Evolutionary conservation across 2,888 invertebrate species (phyloP).

Genomic region (Osmoderma eremita): DNA sequence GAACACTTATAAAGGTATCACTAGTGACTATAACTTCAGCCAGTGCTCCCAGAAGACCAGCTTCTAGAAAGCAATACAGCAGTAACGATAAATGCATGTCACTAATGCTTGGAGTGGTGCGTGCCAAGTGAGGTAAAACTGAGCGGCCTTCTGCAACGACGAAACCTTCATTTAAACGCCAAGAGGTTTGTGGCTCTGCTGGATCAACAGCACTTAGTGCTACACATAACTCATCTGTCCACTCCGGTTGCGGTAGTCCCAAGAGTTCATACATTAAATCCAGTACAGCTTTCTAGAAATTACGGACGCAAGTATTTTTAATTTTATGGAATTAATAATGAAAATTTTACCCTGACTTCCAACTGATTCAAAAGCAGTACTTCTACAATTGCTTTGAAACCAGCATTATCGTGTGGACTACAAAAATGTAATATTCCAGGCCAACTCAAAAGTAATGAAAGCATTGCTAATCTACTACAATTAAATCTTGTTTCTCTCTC

Average conservation of each 20-base stretch:
- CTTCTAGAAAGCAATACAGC: constrained; percentile 87
- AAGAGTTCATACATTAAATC: constrained; percentile 92
- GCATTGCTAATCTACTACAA: constrained; percentile 83
- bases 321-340: background rate
- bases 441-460: constrained; percentile 91
- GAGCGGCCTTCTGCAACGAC: constrained; percentile 91
- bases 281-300: constrained; percentile 84
- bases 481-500: constrained; percentile 85
- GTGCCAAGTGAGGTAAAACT: constrained; percentile 86
- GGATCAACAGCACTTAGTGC: constrained; percentile 91
- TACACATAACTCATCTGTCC: constrained; percentile 92
- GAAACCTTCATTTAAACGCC: constrained; percentile 93
- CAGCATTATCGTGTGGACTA: constrained; percentile 78
- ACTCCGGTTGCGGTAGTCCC: constrained; percentile 86
- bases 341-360: constrained; percentile 79
- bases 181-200: constrained; percentile 83
- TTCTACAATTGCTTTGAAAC: constrained; percentile 81
- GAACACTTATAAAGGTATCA: constrained; percentile 89
- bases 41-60: constrained; percentile 86
- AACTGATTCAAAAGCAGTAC: constrained; percentile 86
- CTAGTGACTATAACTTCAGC: constrained; percentile 91
- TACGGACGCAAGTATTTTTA: background rate
- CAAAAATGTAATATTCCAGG: constrained; percentile 90
- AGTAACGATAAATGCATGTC: constrained; percentile 91
- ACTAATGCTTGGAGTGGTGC: constrained; percentile 86